A percentile compares a stretch with the other conserved stretches of the same genome.
Evolutionary conservation across 2,888 invertebrate genomes (phyloP).

Genomic region (Fragum fragum): DNA sequence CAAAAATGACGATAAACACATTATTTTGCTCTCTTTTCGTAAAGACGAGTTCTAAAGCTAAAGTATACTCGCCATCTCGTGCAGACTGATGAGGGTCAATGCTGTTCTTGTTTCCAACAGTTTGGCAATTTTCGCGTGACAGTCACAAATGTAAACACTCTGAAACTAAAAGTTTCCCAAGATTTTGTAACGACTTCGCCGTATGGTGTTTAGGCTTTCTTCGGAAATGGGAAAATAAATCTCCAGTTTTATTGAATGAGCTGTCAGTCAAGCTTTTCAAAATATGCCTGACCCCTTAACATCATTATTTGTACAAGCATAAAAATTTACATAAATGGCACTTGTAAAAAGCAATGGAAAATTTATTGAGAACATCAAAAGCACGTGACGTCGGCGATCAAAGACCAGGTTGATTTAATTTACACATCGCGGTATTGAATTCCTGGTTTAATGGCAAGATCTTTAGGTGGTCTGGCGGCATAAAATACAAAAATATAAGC

Average conservation of each 20-base stretch:
- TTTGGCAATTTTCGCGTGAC: too few relatives aligned
- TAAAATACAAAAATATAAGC: constrained; percentile 28
- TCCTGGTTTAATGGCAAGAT: constrained; percentile 62
- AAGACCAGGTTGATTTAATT: constrained; percentile 67
- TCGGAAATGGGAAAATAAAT: constrained; percentile 42
- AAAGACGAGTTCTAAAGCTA: too few relatives aligned
- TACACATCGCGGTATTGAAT: constrained; percentile 67
- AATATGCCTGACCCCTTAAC: constrained; percentile 58
- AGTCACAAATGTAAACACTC: background rate
- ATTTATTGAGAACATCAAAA: constrained; percentile 70
- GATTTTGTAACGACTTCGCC: constrained; percentile 41
- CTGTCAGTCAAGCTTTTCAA: constrained; percentile 60
- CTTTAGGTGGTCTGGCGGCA: constrained; percentile 65
- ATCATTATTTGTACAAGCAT: constrained; percentile 66
- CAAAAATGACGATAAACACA: too few relatives aligned
- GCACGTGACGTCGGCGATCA: constrained; percentile 58
- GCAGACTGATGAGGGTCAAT: too few relatives aligned
- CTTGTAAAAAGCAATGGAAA: constrained; percentile 67
- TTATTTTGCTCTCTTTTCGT: too few relatives aligned
- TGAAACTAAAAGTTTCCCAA: constrained; percentile 41
- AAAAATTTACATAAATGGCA: constrained; percentile 71
- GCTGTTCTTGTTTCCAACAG: too few relatives aligned
- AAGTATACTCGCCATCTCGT: too few relatives aligned
- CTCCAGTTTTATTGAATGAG: constrained; percentile 34
- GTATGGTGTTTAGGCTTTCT: constrained; percentile 53